Evolutionary conservation across 1,140 invertebrate species (phyloP).

Genomic region (Caenorhabditis inopinata): DNA sequence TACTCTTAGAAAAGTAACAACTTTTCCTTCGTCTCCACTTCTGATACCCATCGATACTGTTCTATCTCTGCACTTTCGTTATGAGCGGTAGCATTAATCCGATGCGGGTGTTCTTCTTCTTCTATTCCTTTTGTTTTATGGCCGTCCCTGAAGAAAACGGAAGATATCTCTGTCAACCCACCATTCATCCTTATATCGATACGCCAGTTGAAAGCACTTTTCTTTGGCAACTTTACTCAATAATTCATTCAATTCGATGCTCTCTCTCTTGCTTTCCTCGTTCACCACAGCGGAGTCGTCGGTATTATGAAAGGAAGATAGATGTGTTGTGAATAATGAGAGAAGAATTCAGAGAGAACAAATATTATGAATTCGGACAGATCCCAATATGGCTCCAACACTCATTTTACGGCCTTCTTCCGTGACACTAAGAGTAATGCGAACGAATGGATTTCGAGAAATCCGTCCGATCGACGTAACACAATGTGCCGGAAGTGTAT

Average conservation of each 20-base stretch:
- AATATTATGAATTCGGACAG: neutral
- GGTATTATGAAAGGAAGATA: slow-evolving; percentile 10
- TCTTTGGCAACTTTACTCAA: neutral
- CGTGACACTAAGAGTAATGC: slow-evolving; percentile 16
- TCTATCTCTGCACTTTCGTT: neutral
- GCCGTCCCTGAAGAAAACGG: neutral
- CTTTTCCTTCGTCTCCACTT: neutral
- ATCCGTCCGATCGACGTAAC: slow-evolving; percentile 26
- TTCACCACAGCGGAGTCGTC: neutral
- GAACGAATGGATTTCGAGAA: neutral
- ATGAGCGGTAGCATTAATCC: neutral
- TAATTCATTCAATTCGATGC: slow-evolving; percentile 28
- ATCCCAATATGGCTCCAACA: neutral
- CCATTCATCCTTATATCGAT: neutral
- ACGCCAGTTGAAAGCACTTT: neutral
- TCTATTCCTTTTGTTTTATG: slow-evolving; percentile 24
- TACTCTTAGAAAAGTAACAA: too few relatives aligned
- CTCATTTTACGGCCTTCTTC: slow-evolving; percentile 26
- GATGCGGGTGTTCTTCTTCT: neutral
- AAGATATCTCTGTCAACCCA: neutral
- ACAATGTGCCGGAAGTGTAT: slow-evolving; percentile 26
- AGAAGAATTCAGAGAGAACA: neutral
- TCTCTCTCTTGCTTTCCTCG: neutral
- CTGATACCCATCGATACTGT: neutral
- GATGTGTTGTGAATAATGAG: slow-evolving; percentile 33